Evolutionary conservation across 2,888 invertebrate species (phyloP).

Genomic region (Ephialtes manifestator): DNA sequence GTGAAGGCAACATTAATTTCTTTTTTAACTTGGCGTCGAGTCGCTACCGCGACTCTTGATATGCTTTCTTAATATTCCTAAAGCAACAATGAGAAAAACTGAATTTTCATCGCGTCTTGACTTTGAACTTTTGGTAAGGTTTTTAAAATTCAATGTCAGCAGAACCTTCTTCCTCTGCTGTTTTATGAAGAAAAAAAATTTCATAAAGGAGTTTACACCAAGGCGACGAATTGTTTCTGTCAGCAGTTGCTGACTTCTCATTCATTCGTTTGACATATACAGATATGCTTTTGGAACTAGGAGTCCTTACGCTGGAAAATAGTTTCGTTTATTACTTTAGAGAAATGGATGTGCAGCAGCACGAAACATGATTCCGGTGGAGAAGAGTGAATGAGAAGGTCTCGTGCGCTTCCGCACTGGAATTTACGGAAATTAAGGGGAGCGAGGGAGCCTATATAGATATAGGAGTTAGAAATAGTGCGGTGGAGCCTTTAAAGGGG

Average conservation of each 20-base stretch:
- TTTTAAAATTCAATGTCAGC: not conserved
- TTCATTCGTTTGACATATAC: not conserved
- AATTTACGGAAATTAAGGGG: slow-evolving; percentile 31
- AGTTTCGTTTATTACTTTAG: slow-evolving; percentile 1
- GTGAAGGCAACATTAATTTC: too few relatives aligned
- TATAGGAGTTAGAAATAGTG: not conserved
- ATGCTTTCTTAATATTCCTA: too few relatives aligned
- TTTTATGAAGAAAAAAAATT: not conserved
- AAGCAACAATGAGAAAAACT: too few relatives aligned
- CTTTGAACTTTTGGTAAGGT: not conserved
- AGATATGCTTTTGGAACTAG: too few relatives aligned
- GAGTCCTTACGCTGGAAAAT: not conserved
- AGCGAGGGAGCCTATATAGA: slow-evolving; percentile 4
- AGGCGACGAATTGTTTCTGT: not conserved
- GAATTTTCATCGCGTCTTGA: not conserved
- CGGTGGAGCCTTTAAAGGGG: slow-evolving; percentile 37
- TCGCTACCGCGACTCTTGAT: too few relatives aligned
- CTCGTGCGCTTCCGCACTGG: slow-evolving; percentile 5
- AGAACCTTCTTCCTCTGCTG: not conserved
- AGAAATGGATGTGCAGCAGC: slow-evolving; percentile 5
- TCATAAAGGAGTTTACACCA: not conserved
- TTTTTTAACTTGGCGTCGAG: too few relatives aligned
- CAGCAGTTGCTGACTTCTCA: not conserved
- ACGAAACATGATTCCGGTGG: not conserved
- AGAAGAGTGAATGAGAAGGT: slow-evolving; percentile 12